Evolutionary conservation across 2,113 vertebrate genomes (phyloP), one percentile per base, ranked within the genome.

Genomic region (zebrafish (Danio rerio)): DNA sequence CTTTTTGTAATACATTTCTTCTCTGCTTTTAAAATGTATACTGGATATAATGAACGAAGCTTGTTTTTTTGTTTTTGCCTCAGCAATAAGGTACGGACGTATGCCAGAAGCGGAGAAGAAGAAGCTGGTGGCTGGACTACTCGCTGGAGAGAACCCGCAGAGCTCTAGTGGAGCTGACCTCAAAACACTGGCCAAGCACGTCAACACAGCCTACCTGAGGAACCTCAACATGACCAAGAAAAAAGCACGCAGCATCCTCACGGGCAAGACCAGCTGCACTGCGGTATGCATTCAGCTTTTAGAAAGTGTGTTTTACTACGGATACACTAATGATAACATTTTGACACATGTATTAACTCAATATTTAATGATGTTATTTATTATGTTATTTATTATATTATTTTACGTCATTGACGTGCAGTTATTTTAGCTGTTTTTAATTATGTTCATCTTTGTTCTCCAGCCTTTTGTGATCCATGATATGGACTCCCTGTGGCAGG

Each of bases 201-300:
- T 97, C 86, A 96, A 96, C 87, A 93, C 90, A 0, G 94, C 96
- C 90, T 97, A 96, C 92, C 94, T 95, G 90, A 96, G 94, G 85
- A 96, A 95, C 90, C 96, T 97, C 91, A 96, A 94, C 87, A 96
- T 97, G 95, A 96, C 96, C 93, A 97, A 97, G 93, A 96, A 95
- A 91, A 96, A 96, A 89, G 96, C 96, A 47, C 94, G 95, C 18
- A 93, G 94, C 88, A 96, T 97, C 90, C 92, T 97, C 87, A 96
- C 96, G 0, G 96, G 96, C 88, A 97, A 96, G 90, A 94, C 94
- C 87, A 95, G 91, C 91, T 93, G 94, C 90, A 95, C 90, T 2
- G 91, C 95, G 89, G 96, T 96, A 88, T 56, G 61, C 31, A 2
- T 12, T 40, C 11, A 0, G 52, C 58, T 76, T 79, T 10, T 15